Base-by-base conservation (phyloP, 2,797 vertebrate species). In the Chloroceryle amazona region DNA sequence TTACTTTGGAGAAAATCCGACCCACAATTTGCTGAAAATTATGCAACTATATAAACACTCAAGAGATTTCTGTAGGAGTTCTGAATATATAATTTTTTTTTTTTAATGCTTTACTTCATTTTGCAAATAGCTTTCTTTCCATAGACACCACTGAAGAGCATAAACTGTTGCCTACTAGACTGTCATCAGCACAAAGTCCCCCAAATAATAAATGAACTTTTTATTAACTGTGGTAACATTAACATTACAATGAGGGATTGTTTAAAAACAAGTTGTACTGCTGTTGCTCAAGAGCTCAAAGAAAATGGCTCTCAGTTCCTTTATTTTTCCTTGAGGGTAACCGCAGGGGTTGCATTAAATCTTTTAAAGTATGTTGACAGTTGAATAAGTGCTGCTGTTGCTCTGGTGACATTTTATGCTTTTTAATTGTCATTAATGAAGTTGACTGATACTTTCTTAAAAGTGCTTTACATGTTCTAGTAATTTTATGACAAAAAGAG, bases 151-250 rank as follows among this genome's bases (percentile, higher is more conserved):
- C 76, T 65, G 86, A 90, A 75, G 58, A 88, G 75, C 42, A 42
- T 91, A 95, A 96, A 86, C 67, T 7, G 3, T 90, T 94, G 76
- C 82, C 92, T 92, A 78, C 94, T 66, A 68, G 93, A 96, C 76
- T 98, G 89, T 95, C 97, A 95, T 89, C 91, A 63, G 63, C 90
- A 97, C 94, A 97, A 97, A 96, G 96, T 97, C 78, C 37, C 88
- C 71, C 93, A 97, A 97, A 97, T 97, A 98, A 98, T 97, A 96
- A 97, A 98, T 96, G 89, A 90, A 92, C 70, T 96, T 95, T 97
- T 98, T 96, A 97, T 97, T 97, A 98, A 97, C 95, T 94, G 94
- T 67, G 83, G 96, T 94, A 95, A 81, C 97, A 97, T 98, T 98
- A 97, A 95, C 97, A 97, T 97, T 95, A 98, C 97, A 98, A 98